Evolutionary conservation across 2,113 vertebrate species (phyloP), one percentile per base, ranked within the genome.

Genomic region (Oenanthe melanoleuca): DNA sequence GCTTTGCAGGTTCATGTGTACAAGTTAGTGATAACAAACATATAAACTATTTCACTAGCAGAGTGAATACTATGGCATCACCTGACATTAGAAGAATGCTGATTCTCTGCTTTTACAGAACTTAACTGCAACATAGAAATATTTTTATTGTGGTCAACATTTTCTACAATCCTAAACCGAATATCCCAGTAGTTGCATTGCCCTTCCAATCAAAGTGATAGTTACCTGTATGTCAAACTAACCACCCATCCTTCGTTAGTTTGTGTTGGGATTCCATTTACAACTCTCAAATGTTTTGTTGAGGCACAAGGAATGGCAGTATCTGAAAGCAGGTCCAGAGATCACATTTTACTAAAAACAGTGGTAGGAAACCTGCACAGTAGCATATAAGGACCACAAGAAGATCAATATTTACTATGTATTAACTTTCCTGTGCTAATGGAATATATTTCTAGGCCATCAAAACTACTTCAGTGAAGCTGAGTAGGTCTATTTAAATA

Each of bases 221-320:
- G 26, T 96, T 99, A 99, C 99, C 99, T 99, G 98, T 98, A 98
- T 80, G 98, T 99, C 97, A 99, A 98, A 98, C 99, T 99, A 98
- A 99, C 99, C 99, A 99, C 99, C 99, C 99, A 99, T 97, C 98
- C 99, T 61, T 99, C 98, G 28, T 98, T 98, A 88, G 98, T 98
- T 92, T 97, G 98, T 53, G 99, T 96, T 79, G 98, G 98, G 96
- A 98, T 98, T 88, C 99, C 99, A 92, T 99, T 99, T 67, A 99
- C 99, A 80, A 99, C 99, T 97, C 99, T 98, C 86, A 98, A 78
- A 33, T 98, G 97, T 90, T 98, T 98, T 74, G 97, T 98, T 91
- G 98, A 98, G 78, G 98, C 97, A 69, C 98, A 98, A 75, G 98
- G 97, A 97, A 98, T 98, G 61, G 93, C 96, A 91, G 97, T 94